Base-by-base conservation (phyloP, 2,113 vertebrate species). In the Okapia johnstoni region DNA sequence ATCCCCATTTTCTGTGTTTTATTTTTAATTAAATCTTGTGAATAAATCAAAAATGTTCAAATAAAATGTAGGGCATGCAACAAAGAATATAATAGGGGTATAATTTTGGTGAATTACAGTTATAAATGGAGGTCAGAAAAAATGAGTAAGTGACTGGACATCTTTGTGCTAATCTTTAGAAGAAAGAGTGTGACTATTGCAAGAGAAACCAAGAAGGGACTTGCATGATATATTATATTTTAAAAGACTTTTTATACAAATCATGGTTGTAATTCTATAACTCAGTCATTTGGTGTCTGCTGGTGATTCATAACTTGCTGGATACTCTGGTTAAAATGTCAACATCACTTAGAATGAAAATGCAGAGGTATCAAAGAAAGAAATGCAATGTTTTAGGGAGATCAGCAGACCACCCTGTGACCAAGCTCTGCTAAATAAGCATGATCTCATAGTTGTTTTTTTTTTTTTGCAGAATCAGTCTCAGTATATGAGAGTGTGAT, bases 281-380 rank as follows among this genome's bases (percentile, higher is more conserved):
- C 85, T 98, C 96, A 98, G 94, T 98, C 95, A 98, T 95, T 94
- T 93, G 88, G 46, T 89, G 93, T 95, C 81, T 93, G 83, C n/a
- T 95, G 83, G 93, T 97, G 97, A 98, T 95, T 98, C 96, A 98
- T 89, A 95, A 93, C 93, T 98, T 98, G 96, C 97, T 97, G 97
- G 95, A 95, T 94, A 63, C 54, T 86, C 77, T 94, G 96, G 96
- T 97, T 97, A 97, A 98, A 97, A 97, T 93, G 94, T 96, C 97
- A 97, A 40, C 95, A 91, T 96, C 2, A 17, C 88, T 97, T 93
- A 95, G 36, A 90, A 96, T 97, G 93, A 96, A 97, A 95, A 86
- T 94, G 50, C 70, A 90, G 94, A 94, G 88, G 55, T 96, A 96
- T 93, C 40, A 84, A 90, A 97, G 90, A 92, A 73, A 81, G 40